phyloP scores from a whole-genome alignment of 2,888 invertebrate species.

The Drosophila kambysellisi region DNA sequence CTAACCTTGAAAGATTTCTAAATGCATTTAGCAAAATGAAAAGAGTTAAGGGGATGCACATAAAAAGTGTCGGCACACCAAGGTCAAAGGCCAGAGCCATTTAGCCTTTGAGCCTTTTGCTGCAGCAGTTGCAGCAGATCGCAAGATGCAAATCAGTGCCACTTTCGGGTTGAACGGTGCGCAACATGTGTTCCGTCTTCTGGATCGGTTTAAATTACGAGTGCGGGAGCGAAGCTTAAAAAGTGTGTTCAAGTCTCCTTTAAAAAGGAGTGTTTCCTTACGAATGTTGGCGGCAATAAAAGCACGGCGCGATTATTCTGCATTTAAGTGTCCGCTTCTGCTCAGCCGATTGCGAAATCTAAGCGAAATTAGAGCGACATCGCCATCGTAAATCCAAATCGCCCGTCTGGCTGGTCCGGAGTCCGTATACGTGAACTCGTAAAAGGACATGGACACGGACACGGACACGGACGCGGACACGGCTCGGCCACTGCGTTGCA shows the following conservation, averaged over 20 bases:
- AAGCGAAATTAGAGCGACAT: conserved; percentile 73
- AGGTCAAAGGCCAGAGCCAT: conserved; percentile 41
- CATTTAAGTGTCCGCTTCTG: conserved; percentile 60
- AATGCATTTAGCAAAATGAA: conserved; percentile 50
- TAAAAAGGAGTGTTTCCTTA: conserved; percentile 18
- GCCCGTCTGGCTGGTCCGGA: conserved; percentile 44
- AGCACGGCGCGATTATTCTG: conserved; percentile 45
- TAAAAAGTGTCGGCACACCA: conserved; percentile 32
- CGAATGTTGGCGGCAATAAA: conserved; percentile 62
- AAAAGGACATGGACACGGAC: conserved; percentile 51
- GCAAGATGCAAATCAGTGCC: conserved; percentile 64
- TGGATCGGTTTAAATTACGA: conserved; percentile 18
- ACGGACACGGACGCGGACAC: background rate
- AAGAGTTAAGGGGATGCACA: conserved; percentile 66
- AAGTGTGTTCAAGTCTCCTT: conserved; percentile 7
- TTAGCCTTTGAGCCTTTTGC: conserved; percentile 6
- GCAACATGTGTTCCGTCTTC: conserved; percentile 59
- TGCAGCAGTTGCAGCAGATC: conserved; percentile 13
- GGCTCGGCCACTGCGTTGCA: background rate
- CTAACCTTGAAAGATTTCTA: conserved; percentile 78
- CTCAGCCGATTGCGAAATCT: conserved; percentile 70
- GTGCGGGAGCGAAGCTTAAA: conserved; percentile 7
- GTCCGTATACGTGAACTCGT: conserved; percentile 70
- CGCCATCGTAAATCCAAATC: conserved; percentile 73
- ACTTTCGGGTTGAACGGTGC: conserved; percentile 41